phyloP scores from a whole-genome alignment of 2,113 vertebrate genomes.

The Gobiocypris rarus region DNA sequence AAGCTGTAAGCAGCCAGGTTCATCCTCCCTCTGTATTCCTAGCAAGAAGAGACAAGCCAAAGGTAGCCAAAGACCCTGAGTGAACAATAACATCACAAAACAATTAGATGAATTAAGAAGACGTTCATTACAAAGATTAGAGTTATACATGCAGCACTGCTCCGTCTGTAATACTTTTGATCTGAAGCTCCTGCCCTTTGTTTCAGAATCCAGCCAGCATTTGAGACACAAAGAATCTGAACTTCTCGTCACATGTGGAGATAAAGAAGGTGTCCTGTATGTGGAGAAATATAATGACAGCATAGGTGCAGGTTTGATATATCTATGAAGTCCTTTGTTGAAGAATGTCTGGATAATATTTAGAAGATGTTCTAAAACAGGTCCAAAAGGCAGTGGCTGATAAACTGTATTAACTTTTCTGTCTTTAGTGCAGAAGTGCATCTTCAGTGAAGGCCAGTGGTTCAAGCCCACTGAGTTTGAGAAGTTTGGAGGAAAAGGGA shows the following conservation, averaged over 20 bases:
- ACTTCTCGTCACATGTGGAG: constrained; percentile 62
- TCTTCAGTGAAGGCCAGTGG: neutral
- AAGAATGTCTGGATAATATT: too few relatives aligned
- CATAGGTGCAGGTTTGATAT: constrained; percentile 31
- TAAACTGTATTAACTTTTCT: neutral
- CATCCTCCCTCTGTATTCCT: neutral
- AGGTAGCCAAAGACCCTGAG: neutral
- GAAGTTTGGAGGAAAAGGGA: constrained; percentile 38
- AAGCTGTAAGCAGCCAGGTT: neutral
- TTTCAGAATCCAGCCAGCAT: neutral
- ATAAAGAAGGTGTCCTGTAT: constrained; percentile 58
- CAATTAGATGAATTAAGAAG: neutral
- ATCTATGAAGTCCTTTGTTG: neutral
- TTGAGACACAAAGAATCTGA: neutral
- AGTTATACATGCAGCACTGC: too few relatives aligned
- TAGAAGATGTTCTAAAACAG: too few relatives aligned
- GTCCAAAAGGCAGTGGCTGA: too few relatives aligned
- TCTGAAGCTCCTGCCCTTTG: neutral
- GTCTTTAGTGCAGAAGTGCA: constrained; percentile 59
- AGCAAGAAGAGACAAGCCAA: neutral
- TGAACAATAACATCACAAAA: neutral
- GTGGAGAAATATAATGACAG: constrained; percentile 44
- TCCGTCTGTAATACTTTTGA: neutral
- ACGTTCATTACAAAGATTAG: neutral
- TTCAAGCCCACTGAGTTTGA: constrained; percentile 51